Conservation (phyloP, 2,888 invertebrate genomes). For the Autographa pulchrina region DNA sequence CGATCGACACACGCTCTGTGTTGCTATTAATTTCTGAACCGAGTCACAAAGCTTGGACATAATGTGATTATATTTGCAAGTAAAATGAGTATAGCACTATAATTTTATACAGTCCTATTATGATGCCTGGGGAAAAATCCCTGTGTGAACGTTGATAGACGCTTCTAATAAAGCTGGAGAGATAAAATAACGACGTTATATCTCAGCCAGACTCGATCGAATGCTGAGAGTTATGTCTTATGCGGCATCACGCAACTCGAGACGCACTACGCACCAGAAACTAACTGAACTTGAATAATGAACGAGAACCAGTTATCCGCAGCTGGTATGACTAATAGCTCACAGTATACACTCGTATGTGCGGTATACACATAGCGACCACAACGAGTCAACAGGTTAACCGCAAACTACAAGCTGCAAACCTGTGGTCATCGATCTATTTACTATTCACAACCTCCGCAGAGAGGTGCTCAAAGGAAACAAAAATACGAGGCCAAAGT, state of each 20-base stretch:
- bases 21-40: slow-evolving; percentile 87
- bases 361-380: slow-evolving; percentile 27
- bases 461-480: slow-evolving; percentile 59
- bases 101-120: slow-evolving; percentile 73
- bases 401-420: slow-evolving; percentile 54
- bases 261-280: slow-evolving; percentile 45
- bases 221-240: slow-evolving; percentile 42
- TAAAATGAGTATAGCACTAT: slow-evolving; percentile 78
- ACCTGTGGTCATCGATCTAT: slow-evolving; percentile 57
- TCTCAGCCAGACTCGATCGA: slow-evolving; percentile 41
- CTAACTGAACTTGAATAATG: slow-evolving; percentile 53
- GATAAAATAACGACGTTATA: slow-evolving; percentile 39
- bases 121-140: slow-evolving; percentile 69
- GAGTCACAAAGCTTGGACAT: slow-evolving; percentile 85
- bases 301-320: slow-evolving; percentile 49
- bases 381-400: slow-evolving; percentile 64
- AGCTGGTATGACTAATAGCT: slow-evolving; percentile 58
- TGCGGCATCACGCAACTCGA: slow-evolving; percentile 34
- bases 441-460: slow-evolving; percentile 54
- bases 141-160: slow-evolving; percentile 66
- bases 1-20: slow-evolving; percentile 81
- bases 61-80: slow-evolving; percentile 88
- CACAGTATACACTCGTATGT: slow-evolving; percentile 26
- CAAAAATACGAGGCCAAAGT: slow-evolving; percentile 69
- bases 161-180: slow-evolving; percentile 60